phyloP scores from a whole-genome alignment of 2,888 invertebrate species.

The Tetropium fuscum region DNA sequence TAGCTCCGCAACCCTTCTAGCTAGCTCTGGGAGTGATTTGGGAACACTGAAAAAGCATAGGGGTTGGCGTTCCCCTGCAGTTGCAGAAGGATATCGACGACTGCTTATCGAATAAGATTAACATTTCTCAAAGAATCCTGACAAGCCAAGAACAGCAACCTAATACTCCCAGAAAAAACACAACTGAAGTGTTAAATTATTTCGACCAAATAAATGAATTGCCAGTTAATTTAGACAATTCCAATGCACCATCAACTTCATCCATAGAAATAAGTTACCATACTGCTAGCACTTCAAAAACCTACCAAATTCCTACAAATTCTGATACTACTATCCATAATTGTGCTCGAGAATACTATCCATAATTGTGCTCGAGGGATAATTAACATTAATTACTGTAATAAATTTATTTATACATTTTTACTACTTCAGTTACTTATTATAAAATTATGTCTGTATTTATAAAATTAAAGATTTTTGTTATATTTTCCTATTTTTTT shows the following conservation, averaged over 20 bases:
- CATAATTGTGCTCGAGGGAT: slow-evolving; percentile 17
- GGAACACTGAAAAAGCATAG: not conserved
- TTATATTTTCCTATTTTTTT: too few relatives aligned
- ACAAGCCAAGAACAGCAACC: not conserved
- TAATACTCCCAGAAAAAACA: not conserved
- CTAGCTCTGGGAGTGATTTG: not conserved
- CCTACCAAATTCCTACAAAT: not conserved
- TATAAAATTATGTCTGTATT: too few relatives aligned
- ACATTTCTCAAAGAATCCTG: not conserved
- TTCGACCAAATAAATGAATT: not conserved
- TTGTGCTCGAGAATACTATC: too few relatives aligned
- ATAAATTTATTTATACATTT: slow-evolving; percentile 7
- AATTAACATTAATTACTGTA: slow-evolving; percentile 22
- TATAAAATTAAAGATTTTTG: too few relatives aligned
- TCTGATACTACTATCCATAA: slow-evolving; percentile 2
- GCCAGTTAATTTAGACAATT: slow-evolving; percentile 4
- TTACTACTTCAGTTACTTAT: not conserved
- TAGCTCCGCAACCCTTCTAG: not conserved
- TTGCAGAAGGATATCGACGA: not conserved
- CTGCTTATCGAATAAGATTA: not conserved
- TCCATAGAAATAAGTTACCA: not conserved
- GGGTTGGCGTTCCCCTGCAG: not conserved
- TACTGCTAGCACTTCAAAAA: not conserved
- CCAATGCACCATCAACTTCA: not conserved
- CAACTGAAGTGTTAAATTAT: not conserved